Percentiles rank a stretch among this genome's conserved stretches.
phyloP scores from a whole-genome alignment of 2,797 vertebrate genomes.

The Mionectes olivaceus region DNA sequence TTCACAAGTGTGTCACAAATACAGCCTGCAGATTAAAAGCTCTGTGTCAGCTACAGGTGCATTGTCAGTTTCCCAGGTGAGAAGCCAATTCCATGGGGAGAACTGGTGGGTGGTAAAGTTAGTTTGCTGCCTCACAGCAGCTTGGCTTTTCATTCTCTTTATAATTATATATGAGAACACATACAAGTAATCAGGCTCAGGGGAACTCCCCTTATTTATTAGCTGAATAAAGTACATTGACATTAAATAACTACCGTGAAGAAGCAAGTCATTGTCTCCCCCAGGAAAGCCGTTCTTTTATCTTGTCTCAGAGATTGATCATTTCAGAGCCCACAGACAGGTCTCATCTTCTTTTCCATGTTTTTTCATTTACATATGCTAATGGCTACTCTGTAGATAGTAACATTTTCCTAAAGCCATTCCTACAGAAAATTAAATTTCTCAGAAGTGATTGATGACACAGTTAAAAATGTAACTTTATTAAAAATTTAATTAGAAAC shows the following conservation, averaged over 20 bases:
- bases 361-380: constrained; percentile 63
- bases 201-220: constrained; percentile 44
- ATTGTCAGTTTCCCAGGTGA: not conserved
- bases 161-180: constrained; percentile 25
- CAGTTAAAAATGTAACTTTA: constrained; percentile 48
- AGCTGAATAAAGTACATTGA: constrained; percentile 11
- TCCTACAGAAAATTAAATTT: constrained; percentile 59
- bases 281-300: constrained; percentile 41
- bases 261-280: constrained; percentile 58
- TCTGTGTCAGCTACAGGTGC: not conserved
- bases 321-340: constrained; percentile 49
- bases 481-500: constrained; percentile 26
- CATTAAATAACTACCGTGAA: constrained; percentile 48
- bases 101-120: not conserved
- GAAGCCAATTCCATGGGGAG: not conserved
- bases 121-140: not conserved
- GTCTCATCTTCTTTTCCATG: constrained; percentile 62
- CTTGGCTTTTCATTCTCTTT: not conserved
- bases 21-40: not conserved
- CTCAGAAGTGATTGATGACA: constrained; percentile 50
- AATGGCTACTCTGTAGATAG: constrained; percentile 27
- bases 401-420: constrained; percentile 32
- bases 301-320: constrained; percentile 57
- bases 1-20: not conserved
- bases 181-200: constrained; percentile 26